These are phyloP conservation scores for Physella acuta DNA, from an alignment of 1,140 invertebrate genomes.

Conservation along the genomic window DNA sequence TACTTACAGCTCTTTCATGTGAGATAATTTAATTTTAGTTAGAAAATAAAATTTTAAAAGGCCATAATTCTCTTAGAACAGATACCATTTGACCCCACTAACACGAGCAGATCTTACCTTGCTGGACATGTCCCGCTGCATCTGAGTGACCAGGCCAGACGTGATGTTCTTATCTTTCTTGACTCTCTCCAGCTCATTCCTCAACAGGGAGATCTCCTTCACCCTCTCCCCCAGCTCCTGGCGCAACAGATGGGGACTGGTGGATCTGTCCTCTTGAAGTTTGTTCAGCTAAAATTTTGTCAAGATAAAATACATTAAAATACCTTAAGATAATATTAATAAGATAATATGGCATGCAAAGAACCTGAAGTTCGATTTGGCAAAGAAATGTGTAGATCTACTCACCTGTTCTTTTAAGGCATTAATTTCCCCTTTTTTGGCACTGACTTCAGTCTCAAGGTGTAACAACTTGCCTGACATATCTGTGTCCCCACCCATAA, in stretches of 20 bases:
- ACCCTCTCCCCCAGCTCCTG: constrained; percentile 43
- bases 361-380: no score
- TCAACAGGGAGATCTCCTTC: constrained; percentile 45
- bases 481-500: constrained; percentile 38
- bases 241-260: constrained; percentile 33
- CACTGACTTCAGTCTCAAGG: constrained; percentile 49
- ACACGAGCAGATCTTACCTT: constrained; percentile 46
- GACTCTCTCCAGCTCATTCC: constrained; percentile 55
- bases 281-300: constrained; percentile 27
- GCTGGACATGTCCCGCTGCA: constrained; percentile 59
- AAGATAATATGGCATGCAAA: no score
- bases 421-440: constrained; percentile 48
- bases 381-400: no score
- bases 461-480: constrained; percentile 43
- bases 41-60: neutral
- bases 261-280: constrained; percentile 28
- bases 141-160: constrained; percentile 57
- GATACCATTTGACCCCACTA: neutral
- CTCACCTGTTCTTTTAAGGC: constrained; percentile 52
- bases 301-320: no score
- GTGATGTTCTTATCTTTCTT: constrained; percentile 61
- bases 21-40: neutral
- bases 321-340: no score
- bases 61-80: neutral
- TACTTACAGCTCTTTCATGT: no score